Evolutionary conservation across 2,888 invertebrate genomes (phyloP), one percentile per base, ranked within the genome.

Genomic region (Julus scandinavius): DNA sequence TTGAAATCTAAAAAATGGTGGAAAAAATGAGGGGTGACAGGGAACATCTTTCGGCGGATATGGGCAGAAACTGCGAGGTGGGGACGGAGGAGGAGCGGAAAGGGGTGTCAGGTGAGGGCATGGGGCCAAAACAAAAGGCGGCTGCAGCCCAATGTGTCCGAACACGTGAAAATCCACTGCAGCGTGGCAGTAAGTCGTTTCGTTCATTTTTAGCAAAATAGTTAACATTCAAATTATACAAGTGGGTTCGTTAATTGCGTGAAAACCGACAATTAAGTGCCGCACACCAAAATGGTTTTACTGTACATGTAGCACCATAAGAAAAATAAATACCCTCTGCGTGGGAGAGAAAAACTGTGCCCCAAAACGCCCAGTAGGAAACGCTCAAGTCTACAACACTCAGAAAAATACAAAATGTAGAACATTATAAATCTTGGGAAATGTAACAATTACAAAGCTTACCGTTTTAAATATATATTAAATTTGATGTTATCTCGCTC

Each of bases 371-470:
- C 87, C 80, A 20, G 80, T 80, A 80, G n/a, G 80, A 80, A 80
- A 80, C 88, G 85, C 87, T 86, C 88, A 89, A 89, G 87, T 90
- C 90, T 90, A 90, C 89, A 90, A 89, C 89, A 87, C 89, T 90
- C 90, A 90, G 90, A 90, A 90, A 90, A 90, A 90, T 90, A 90
- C 90, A 90, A 90, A 90, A 90, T 90, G 90, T 90, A 89, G 90
- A 90, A 89, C 90, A 89, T 90, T 89, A 90, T 90, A 90, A 90
- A 90, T 89, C 90, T 90, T 90, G 90, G 89, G 90, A 90, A 90
- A 90, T 90, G 90, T 90, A 90, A 90, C 90, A 90, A 89, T 90
- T 90, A 89, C 90, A 90, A 90, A 90, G 89, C 89, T 90, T 90
- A 89, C 63, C 45, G 29, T 85, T 86, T 88, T 85, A 90, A 90